These are phyloP conservation scores for Thera obeliscata DNA, from an alignment of 2,888 invertebrate species.

Conservation along the genomic window DNA sequence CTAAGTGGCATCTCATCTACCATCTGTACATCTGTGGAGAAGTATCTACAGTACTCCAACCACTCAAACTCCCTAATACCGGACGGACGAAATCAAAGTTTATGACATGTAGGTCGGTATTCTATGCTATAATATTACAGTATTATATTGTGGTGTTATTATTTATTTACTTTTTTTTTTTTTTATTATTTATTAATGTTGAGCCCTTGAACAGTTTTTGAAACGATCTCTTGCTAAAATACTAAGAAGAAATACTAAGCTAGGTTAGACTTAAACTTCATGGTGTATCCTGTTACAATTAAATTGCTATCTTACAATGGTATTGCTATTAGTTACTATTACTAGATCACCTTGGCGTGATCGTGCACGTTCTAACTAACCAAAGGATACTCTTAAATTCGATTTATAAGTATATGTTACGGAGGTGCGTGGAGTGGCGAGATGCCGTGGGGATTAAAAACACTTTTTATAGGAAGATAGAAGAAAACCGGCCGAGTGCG, in stretches of 20 bases:
- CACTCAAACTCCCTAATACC: not conserved
- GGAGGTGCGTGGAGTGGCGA: no score
- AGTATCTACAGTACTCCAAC: no score
- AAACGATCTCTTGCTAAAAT: no score
- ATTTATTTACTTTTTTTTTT: not conserved
- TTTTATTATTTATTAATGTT: not conserved
- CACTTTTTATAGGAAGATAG: no score
- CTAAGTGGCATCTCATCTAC: not conserved
- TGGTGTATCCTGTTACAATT: slow-evolving; percentile 17
- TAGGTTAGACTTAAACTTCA: not conserved
- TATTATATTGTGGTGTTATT: no score
- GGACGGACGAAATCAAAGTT: not conserved
- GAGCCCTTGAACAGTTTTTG: not conserved
- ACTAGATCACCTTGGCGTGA: slow-evolving; percentile 29
- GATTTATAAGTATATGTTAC: slow-evolving; percentile 7
- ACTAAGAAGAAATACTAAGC: no score
- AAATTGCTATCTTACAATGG: slow-evolving; percentile 5
- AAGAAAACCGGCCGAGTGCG: no score
- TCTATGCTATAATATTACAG: no score
- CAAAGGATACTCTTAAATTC: slow-evolving; percentile 26
- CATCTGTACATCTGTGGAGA: no score
- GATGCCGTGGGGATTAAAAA: no score
- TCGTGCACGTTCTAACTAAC: slow-evolving; percentile 14
- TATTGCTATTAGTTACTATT: slow-evolving; percentile 8
- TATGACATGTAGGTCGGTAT: no score